phyloP scores from a whole-genome alignment of 2,113 vertebrate species.

The Phoxinus phoxinus region DNA sequence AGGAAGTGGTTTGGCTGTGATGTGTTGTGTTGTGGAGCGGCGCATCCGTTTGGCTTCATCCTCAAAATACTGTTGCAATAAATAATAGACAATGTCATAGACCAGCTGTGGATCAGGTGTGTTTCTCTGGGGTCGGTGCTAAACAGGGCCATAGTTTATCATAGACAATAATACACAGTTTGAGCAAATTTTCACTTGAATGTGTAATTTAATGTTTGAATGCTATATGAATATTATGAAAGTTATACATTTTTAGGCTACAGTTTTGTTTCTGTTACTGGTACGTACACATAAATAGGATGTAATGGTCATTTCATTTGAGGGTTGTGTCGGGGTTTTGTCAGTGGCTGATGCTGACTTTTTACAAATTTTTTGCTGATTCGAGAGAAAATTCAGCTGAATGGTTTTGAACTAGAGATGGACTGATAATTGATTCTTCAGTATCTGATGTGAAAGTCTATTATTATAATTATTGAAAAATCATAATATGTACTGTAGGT shows the following conservation, averaged over 20 bases:
- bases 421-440: not conserved
- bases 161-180: not conserved
- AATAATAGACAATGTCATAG: too few species aligned
- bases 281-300: not conserved
- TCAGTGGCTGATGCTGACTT: not conserved
- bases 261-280: not conserved
- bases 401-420: not conserved
- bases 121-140: too few species aligned
- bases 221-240: not conserved
- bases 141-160: too few species aligned
- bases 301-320: not conserved
- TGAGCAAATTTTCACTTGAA: not conserved
- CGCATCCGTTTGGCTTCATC: not conserved
- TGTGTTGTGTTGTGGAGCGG: not conserved
- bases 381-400: not conserved
- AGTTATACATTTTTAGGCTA: not conserved
- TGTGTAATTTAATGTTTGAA: not conserved
- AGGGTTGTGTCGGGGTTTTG: not conserved
- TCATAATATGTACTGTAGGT: too few species aligned
- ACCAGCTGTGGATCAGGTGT: too few species aligned
- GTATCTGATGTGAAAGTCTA: not conserved
- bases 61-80: not conserved
- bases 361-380: not conserved
- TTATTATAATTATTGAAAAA: too few species aligned
- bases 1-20: constrained; percentile 43